Evolutionary conservation across 2,113 vertebrate genomes (phyloP), one percentile per base, ranked within the genome.

Genomic region (Zonotrichia leucophrys): DNA sequence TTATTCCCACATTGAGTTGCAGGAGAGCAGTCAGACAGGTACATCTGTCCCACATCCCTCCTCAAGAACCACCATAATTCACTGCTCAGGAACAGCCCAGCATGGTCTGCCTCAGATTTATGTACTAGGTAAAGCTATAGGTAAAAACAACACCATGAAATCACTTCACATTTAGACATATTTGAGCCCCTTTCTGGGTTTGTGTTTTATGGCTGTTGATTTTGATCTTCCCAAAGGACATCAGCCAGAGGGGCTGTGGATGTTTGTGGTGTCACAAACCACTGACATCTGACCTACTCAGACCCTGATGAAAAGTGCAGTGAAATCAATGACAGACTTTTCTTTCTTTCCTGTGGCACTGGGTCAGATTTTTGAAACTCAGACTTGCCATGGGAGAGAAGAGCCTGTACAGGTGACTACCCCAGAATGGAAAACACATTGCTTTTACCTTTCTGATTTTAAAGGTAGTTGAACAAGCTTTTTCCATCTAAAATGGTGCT

Each of bases 11-110:
- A 2, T 5, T 63, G 90, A 86, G 44, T 60, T 7, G 15, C 55
- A 90, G 37, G 15, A 90, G 31, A 77, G 31, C 20, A 59, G 68
- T 53, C 39, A 94, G 72, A 56, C 55, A 81, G 68, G 41, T 72
- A 46, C 60, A 63, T 46, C 82, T 56, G 39, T 49, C 82, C 82
- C 68, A 81, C 1, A 7, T 31, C 63, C 10, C 74, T 94, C 52
- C 55, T 81, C 20, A 42, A 90, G 42, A 91, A 52, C 16, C 35
- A 41, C 28, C 0, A 0, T 27, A 63, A 94, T 64, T 93, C 88
- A 90, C 50, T 0, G 0, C 53, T 60, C 0, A 0, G 39, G 59
- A 92, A 10, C 28, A 67, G 67, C 50, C 25, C 24, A 9, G 22
- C 7, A 3, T 4, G 0, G 24, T 30, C 18, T 81, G 42, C 27